Percentiles rank a stretch among this genome's conserved stretches.
Evolutionary conservation across 2,113 vertebrate species (phyloP).

Genomic region (Fulmarus glacialis): DNA sequence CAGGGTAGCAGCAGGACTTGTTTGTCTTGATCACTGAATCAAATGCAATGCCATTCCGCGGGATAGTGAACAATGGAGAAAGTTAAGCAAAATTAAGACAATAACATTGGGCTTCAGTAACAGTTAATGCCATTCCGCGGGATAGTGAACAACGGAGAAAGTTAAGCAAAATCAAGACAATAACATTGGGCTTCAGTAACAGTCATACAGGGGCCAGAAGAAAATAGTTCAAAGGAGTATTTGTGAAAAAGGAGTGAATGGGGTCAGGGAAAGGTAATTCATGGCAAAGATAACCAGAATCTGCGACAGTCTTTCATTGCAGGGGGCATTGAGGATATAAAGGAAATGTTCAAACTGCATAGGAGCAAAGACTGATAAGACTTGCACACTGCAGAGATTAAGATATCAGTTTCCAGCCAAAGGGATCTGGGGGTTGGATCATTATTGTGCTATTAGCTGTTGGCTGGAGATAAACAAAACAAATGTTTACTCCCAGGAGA

Average conservation of each 20-base stretch:
- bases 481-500: constrained; percentile 55
- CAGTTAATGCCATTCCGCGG: neutral
- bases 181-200: neutral
- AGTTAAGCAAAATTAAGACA: neutral
- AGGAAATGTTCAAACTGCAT: constrained; percentile 35
- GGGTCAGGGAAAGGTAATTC: constrained; percentile 42
- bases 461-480: constrained; percentile 64
- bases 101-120: neutral
- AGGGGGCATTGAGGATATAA: neutral
- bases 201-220: neutral
- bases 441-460: constrained; percentile 67
- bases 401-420: constrained; percentile 60
- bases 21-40: neutral
- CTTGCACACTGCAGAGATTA: constrained; percentile 51
- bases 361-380: constrained; percentile 56
- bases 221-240: constrained; percentile 16
- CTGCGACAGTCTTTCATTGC: constrained; percentile 18
- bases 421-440: constrained; percentile 56
- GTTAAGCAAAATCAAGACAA: neutral
- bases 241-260: neutral
- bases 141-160: neutral
- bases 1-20: neutral
- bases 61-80: neutral
- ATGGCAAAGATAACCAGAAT: constrained; percentile 33
- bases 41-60: neutral